Evolutionary conservation across 2,888 invertebrate genomes (phyloP).

Genomic region (Adelphocoris suturalis): DNA sequence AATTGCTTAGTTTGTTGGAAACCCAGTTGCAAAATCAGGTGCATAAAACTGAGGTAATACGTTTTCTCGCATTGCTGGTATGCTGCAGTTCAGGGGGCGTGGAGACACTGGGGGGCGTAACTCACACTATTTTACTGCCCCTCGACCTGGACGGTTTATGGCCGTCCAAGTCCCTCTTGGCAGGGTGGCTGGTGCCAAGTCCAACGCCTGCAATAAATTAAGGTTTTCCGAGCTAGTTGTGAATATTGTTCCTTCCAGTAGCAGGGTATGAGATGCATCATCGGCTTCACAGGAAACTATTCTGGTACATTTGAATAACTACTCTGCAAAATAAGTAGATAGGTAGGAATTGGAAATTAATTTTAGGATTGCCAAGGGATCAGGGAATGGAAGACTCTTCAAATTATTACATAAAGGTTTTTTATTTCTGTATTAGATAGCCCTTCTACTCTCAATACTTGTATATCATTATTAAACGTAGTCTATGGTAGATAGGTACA

Average conservation of each 20-base stretch:
- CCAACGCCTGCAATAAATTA: slow-evolving; percentile 18
- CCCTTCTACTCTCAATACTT: too few relatives aligned
- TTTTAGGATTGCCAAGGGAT: too few relatives aligned
- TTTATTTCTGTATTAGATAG: too few relatives aligned
- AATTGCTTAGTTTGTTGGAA: too few relatives aligned
- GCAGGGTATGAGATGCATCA: background rate
- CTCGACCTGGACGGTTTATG: slow-evolving; percentile 25
- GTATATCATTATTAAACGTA: too few relatives aligned
- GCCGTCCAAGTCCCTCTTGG: slow-evolving; percentile 5
- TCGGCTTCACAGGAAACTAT: background rate
- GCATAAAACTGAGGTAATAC: background rate
- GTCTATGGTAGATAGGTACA: too few relatives aligned
- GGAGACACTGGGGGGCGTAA: slow-evolving; percentile 27
- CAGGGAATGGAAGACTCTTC: too few relatives aligned
- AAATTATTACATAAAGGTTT: too few relatives aligned
- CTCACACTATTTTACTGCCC: slow-evolving; percentile 16
- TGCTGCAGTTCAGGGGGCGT: background rate
- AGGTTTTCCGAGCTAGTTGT: background rate
- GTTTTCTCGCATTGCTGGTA: background rate
- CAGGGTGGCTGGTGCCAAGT: background rate
- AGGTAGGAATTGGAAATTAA: too few relatives aligned
- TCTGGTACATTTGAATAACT: background rate
- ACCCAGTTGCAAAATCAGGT: too few relatives aligned
- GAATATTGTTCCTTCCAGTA: background rate
- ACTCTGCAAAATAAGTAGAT: too few relatives aligned